Evolutionary conservation across 2,797 vertebrate species (phyloP).

Genomic region (Nyctibius grandis): DNA sequence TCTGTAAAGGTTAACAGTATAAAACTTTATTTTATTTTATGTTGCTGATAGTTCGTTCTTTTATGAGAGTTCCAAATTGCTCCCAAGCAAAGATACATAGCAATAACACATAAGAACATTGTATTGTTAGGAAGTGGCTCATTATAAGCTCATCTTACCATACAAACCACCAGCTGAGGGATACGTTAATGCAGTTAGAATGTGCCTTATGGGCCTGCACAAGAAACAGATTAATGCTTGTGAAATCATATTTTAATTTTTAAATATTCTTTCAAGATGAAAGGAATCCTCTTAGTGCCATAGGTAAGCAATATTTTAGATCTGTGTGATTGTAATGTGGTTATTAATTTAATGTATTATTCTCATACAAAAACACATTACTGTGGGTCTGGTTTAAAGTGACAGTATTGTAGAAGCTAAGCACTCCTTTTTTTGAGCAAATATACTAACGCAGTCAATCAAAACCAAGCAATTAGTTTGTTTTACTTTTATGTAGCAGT

Average conservation of each 20-base stretch:
- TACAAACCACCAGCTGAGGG: constrained; percentile 30
- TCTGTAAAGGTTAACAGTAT: neutral
- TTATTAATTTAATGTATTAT: constrained; percentile 69
- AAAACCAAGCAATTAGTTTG: neutral
- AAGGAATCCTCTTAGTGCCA: constrained; percentile 28
- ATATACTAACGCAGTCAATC: neutral
- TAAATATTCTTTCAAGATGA: constrained; percentile 59
- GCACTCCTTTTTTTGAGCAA: neutral
- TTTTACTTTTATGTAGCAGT: neutral
- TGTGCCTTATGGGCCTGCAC: constrained; percentile 30
- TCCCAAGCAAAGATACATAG: constrained; percentile 39
- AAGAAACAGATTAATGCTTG: constrained; percentile 57
- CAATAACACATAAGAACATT: constrained; percentile 50
- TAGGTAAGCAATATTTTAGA: constrained; percentile 56
- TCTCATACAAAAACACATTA: constrained; percentile 56
- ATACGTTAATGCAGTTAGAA: constrained; percentile 48
- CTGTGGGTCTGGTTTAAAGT: constrained; percentile 10
- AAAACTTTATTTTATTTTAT: neutral
- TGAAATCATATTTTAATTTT: constrained; percentile 66
- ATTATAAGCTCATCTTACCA: constrained; percentile 52
- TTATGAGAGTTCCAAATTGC: constrained; percentile 41
- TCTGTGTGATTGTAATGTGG: constrained; percentile 55
- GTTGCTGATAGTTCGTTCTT: neutral
- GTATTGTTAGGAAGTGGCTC: constrained; percentile 37
- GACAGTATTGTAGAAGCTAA: neutral